phyloP scores from a whole-genome alignment of 2,113 vertebrate species.

The Glaucomys volans region DNA sequence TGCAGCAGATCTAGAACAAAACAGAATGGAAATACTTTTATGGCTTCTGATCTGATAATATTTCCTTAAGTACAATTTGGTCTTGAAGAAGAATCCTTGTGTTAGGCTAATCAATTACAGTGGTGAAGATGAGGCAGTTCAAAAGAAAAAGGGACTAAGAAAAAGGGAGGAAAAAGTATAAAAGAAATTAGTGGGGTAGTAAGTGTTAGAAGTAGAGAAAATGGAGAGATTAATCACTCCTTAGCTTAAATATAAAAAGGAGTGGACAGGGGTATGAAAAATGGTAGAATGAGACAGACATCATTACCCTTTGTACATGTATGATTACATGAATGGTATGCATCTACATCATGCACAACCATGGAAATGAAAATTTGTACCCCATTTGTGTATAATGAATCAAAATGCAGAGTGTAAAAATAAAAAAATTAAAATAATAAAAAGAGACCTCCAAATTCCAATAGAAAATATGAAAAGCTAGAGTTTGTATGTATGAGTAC shows the following conservation, averaged over 20 bases:
- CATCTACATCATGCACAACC: no score
- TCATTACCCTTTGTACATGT: no score
- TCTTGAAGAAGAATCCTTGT: neutral
- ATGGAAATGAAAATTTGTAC: no score
- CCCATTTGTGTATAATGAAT: no score
- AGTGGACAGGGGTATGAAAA: no score
- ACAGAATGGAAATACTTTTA: neutral
- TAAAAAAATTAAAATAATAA: no score
- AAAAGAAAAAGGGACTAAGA: neutral
- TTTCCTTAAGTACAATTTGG: constrained; percentile 2
- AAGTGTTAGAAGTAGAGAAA: neutral
- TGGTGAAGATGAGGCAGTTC: neutral
- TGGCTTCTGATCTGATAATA: neutral
- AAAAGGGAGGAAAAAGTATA: no score
- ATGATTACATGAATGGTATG: no score
- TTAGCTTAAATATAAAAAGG: constrained; percentile 17
- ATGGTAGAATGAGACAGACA: no score
- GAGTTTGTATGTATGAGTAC: neutral
- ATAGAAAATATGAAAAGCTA: neutral
- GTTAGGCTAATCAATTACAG: neutral
- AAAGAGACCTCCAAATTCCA: neutral
- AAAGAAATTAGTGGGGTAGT: neutral
- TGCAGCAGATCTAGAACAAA: neutral
- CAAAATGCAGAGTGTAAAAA: no score
- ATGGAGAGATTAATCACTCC: neutral